These are phyloP conservation scores for Rhyacichthys aspro DNA, from an alignment of 2,797 vertebrate species.

Conservation along the genomic window DNA sequence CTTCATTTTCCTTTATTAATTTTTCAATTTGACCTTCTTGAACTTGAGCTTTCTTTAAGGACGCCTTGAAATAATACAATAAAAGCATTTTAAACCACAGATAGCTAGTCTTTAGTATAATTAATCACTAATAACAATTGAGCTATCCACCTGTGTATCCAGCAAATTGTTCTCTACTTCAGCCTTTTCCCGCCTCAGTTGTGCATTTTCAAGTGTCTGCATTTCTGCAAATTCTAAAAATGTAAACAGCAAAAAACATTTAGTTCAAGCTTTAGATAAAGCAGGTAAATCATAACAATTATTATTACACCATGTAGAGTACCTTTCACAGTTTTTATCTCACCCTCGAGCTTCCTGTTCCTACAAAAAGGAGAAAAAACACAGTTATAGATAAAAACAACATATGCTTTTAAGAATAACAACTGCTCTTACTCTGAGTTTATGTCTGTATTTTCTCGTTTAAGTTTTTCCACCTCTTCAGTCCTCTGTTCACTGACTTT, in stretches of 20 bases:
- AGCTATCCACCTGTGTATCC: constrained; percentile 77
- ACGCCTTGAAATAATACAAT: constrained; percentile 71
- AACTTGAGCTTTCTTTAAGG: constrained; percentile 82
- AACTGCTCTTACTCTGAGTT: constrained; percentile 54
- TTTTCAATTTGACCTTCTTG: constrained; percentile 80
- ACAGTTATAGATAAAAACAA: background rate
- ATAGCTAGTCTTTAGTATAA: no score
- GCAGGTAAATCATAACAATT: no score
- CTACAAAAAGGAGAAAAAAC: background rate
- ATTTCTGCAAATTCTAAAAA: constrained; percentile 80
- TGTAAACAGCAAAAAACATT: constrained; percentile 1
- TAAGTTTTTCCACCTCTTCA: constrained; percentile 81
- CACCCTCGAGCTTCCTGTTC: constrained; percentile 5
- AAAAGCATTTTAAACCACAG: background rate
- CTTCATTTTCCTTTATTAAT: constrained; percentile 84
- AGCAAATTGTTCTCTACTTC: constrained; percentile 86
- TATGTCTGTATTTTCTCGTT: constrained; percentile 81
- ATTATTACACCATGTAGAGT: background rate
- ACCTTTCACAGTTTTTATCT: constrained; percentile 5
- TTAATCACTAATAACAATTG: no score
- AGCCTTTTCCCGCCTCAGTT: constrained; percentile 85
- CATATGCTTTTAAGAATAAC: constrained; percentile 5
- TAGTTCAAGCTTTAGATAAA: no score
- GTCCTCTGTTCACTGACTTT: constrained; percentile 81
- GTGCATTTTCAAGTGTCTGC: constrained; percentile 82